Evolutionary conservation across 2,113 vertebrate genomes (phyloP), one percentile per base, ranked within the genome.

Genomic region (Halichoerus grypus): DNA sequence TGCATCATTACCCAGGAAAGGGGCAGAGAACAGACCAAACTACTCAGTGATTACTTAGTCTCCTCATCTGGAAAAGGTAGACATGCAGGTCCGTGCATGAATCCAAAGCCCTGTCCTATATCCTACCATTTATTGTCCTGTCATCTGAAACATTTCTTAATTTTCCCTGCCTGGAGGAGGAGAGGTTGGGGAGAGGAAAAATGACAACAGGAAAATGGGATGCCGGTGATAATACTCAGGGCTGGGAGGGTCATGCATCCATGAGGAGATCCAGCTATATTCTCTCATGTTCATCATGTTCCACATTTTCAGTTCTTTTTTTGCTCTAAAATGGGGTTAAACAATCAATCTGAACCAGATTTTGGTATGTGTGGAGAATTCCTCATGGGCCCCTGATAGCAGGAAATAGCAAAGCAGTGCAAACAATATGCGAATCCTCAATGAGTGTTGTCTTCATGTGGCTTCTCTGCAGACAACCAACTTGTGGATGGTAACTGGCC

Each of bases 1-100:
- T 7, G 86, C 59, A 88, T 49, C 85, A 95, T 79, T 74, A 74
- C 69, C 33, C 91, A 88, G 82, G 22, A 93, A 96, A 49, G 6
- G 7, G 88, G 76, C 97, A 82, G 31, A 53, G 96, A 96, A 86
- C 7, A 96, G 71, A 19, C 0, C 3, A 12, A 39, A 49, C 7
- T 65, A 49, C 7, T 65, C 12, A 51, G 39, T 10, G 24, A 79
- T 26, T 9, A 12, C 28, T 95, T 5, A 81, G 46, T 49, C 3
- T 39, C 51, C 22, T 91, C 18, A 33, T 22, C 39, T 91, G 94
- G 77, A 88, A 92, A 76, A 80, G 9, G 18, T 1, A 39, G 69
- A 24, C 69, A 6, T 7, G 28, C 12, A 42, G 63, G 67, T 24
- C 51, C 8, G 16, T 0, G n/a, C 80, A 13, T 36, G 91, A 39